Evolutionary conservation across 2,797 vertebrate species (phyloP).

Genomic region (Heterohyrax brucei): DNA sequence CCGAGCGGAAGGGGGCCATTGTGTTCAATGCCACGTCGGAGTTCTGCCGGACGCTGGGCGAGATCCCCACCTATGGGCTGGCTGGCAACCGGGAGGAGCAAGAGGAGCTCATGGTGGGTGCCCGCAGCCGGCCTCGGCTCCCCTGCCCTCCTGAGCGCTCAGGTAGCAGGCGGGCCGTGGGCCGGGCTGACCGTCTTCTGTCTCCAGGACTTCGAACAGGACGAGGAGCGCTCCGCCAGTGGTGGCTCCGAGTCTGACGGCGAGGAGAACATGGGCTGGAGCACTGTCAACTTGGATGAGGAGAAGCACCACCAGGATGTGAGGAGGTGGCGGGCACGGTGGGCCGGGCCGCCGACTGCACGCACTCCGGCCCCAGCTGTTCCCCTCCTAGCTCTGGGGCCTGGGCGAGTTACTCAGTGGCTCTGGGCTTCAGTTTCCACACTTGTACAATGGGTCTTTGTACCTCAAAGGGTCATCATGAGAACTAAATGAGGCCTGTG

Average conservation of each 20-base stretch:
- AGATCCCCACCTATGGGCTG: constrained; percentile 96
- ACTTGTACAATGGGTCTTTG: fast-evolving
- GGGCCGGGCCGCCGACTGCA: not conserved
- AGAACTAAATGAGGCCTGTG: not conserved
- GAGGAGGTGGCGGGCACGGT: constrained; percentile 53
- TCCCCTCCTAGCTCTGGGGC: not conserved
- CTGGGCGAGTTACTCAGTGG: fast-evolving
- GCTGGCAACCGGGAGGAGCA: constrained; percentile 97
- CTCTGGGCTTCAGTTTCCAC: not conserved
- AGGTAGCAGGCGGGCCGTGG: fast-evolving
- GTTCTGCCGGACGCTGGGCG: constrained; percentile 96
- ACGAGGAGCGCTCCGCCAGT: constrained; percentile 93
- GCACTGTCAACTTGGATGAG: constrained; percentile 95
- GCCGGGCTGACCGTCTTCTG: not conserved
- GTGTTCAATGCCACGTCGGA: constrained; percentile 97
- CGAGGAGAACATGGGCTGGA: constrained; percentile 97
- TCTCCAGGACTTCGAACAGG: constrained; percentile 94
- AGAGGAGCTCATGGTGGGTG: constrained; percentile 95
- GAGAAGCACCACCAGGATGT: constrained; percentile 95
- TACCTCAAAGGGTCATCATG: fast-evolving
- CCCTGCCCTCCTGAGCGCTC: not conserved
- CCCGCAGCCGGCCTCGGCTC: not conserved
- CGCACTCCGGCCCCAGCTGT: not conserved
- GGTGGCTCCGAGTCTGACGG: constrained; percentile 93
- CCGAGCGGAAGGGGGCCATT: constrained; percentile 94